Evolutionary conservation across 1,140 invertebrate species (phyloP), one percentile per base, ranked within the genome.

Genomic region (Danaus melanippus): DNA sequence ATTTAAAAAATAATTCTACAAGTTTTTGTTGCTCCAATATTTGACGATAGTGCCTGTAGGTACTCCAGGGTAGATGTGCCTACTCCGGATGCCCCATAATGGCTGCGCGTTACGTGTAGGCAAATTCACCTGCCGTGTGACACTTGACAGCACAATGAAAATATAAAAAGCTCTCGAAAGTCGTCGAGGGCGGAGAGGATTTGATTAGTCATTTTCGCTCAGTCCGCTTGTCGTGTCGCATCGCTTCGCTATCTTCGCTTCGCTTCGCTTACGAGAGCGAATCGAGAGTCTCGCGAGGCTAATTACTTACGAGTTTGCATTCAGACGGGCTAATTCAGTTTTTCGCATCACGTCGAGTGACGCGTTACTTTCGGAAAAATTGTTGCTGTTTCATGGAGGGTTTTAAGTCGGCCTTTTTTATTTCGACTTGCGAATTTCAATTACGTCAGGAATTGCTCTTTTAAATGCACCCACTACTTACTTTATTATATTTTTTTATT

Each of bases 241-340:
- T 73, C 74, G 71, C 68, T 64, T 69, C 74, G 77, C 73, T 78
- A 79, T 78, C 79, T 81, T 84, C 74, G 71, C 72, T 76, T 66
- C 75, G 81, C 69, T 74, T 79, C 76, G 79, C 71, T 78, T 74
- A 76, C 71, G 69, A 84, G 81, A 71, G 78, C 75, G 77, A 50
- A 76, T 83, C 76, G 76, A 84, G 81, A 74, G 74, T 79, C 81
- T 79, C 81, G 71, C 73, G 75, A 73, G 82, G 76, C 82, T 81
- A 85, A 85, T 85, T 85, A 85, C 79, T 83, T 85, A 83, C 81
- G 76, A 80, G 74, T 80, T 81, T 56, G 73, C 76, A 81, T 84
- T 82, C 81, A 80, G 71, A 76, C 73, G 55, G 70, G 76, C 74
- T 82, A 84, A 84, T 84, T 84, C 79, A 68, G 75, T 82, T 82